phyloP scores from a whole-genome alignment of 2,113 vertebrate species.

The Aspiorhynchus laticeps region DNA sequence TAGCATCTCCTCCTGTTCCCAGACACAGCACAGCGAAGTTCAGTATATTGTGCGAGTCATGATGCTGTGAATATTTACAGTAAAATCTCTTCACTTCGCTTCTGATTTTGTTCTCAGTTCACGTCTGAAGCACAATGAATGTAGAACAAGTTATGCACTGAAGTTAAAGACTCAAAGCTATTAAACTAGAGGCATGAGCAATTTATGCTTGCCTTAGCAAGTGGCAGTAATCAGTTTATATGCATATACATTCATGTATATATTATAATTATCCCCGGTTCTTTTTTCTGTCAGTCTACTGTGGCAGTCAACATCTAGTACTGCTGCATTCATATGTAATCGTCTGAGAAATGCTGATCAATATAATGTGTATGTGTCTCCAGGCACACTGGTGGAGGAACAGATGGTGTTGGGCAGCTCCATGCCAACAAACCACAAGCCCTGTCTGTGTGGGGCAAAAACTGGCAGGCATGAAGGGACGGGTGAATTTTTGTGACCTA shows the following conservation, averaged over 20 bases:
- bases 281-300: conserved; percentile 24
- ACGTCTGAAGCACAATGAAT: no score
- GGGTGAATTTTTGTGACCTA: not conserved
- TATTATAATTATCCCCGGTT: not conserved
- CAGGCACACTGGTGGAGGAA: conserved; percentile 48
- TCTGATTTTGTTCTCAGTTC: no score
- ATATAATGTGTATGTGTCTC: conserved; percentile 23
- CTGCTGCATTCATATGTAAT: conserved; percentile 62
- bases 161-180: not conserved
- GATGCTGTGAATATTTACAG: no score
- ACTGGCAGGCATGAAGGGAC: conserved; percentile 35
- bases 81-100: no score
- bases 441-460: conserved; percentile 54
- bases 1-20: conserved; percentile 45
- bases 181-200: not conserved
- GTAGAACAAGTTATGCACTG: not conserved
- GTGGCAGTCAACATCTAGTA: not conserved
- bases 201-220: not conserved
- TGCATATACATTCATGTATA: not conserved
- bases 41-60: not conserved
- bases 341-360: not conserved
- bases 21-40: not conserved
- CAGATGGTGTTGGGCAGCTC: conserved; percentile 64
- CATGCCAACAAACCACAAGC: not conserved
- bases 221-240: not conserved